These are phyloP conservation scores for Zaprionus davidi DNA, from an alignment of 1,140 invertebrate species.

Conservation along the genomic window DNA sequence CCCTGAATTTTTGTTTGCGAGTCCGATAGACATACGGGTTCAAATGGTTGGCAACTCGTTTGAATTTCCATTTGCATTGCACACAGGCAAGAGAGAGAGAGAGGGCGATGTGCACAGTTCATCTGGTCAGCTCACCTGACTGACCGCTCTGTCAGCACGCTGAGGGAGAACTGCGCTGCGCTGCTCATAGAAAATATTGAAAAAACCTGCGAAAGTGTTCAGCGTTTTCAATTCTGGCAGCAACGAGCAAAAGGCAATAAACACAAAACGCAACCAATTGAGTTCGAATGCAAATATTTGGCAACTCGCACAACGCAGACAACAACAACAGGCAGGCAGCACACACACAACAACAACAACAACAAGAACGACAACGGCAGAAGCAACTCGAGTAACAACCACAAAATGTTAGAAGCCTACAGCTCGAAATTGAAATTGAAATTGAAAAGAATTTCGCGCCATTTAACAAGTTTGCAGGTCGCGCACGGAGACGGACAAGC, in stretches of 20 bases:
- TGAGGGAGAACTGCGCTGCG: constrained; percentile 26
- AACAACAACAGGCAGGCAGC: constrained; percentile 13
- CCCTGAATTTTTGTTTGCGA: constrained; percentile 24
- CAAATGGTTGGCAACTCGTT: constrained; percentile 62
- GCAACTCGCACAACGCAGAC: constrained; percentile 41
- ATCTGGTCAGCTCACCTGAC: constrained; percentile 38
- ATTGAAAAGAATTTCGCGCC: constrained; percentile 79
- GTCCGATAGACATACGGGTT: constrained; percentile 65
- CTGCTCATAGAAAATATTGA: constrained; percentile 49
- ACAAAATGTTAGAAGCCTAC: constrained; percentile 42
- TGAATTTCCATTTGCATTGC: constrained; percentile 73
- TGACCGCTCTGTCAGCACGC: constrained; percentile 26
- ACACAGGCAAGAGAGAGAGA: background rate
- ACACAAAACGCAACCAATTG: constrained; percentile 79
- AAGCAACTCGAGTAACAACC: constrained; percentile 12
- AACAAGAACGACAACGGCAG: constrained; percentile 6
- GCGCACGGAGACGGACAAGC: background rate
- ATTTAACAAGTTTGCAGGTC: constrained; percentile 65
- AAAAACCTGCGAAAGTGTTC: constrained; percentile 2
- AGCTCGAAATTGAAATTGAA: constrained; percentile 70
- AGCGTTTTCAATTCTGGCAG: constrained; percentile 49
- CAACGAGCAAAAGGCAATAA: constrained; percentile 71
- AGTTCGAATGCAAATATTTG: constrained; percentile 81
- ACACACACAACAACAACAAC: background rate
- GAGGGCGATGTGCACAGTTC: constrained; percentile 11